Conservation (phyloP, 2,888 invertebrate genomes). For the Eristalinus aeneus region DNA sequence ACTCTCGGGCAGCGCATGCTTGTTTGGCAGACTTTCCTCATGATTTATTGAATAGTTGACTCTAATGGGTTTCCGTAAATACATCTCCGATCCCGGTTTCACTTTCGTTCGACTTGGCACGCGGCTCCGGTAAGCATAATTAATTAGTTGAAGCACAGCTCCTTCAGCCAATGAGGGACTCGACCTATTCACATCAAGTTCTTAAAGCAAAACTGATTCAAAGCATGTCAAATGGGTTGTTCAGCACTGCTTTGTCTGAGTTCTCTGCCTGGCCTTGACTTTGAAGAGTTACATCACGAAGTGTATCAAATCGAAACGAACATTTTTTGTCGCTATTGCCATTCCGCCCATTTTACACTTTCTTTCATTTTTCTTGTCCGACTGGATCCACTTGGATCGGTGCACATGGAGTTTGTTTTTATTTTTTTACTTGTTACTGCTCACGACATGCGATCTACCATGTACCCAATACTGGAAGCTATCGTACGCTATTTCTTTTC, state of each 20-base stretch:
- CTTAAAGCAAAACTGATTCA: neutral
- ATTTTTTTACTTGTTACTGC: neutral
- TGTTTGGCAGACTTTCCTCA: slow-evolving; percentile 8
- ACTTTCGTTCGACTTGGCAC: slow-evolving; percentile 22
- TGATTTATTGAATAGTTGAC: slow-evolving; percentile 41
- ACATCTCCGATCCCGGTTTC: slow-evolving; percentile 14
- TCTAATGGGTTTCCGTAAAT: slow-evolving; percentile 34
- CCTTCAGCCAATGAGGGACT: no score
- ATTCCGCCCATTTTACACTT: slow-evolving; percentile 2
- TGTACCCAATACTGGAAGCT: neutral
- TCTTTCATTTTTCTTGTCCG: slow-evolving; percentile 28
- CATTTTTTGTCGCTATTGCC: neutral
- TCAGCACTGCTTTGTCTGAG: neutral
- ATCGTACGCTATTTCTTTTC: slow-evolving; percentile 4
- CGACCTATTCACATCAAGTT: neutral
- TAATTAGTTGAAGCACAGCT: neutral
- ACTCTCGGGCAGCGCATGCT: neutral
- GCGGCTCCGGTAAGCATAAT: slow-evolving; percentile 9
- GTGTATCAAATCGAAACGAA: neutral
- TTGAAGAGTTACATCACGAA: slow-evolving; percentile 13
- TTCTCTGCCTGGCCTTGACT: slow-evolving; percentile 20
- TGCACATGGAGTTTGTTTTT: neutral
- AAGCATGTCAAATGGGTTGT: neutral
- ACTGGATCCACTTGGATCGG: slow-evolving; percentile 18
- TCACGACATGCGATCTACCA: neutral